These are phyloP conservation scores for Nephila pilipes DNA, from an alignment of 1,140 invertebrate species.

Conservation along the genomic window DNA sequence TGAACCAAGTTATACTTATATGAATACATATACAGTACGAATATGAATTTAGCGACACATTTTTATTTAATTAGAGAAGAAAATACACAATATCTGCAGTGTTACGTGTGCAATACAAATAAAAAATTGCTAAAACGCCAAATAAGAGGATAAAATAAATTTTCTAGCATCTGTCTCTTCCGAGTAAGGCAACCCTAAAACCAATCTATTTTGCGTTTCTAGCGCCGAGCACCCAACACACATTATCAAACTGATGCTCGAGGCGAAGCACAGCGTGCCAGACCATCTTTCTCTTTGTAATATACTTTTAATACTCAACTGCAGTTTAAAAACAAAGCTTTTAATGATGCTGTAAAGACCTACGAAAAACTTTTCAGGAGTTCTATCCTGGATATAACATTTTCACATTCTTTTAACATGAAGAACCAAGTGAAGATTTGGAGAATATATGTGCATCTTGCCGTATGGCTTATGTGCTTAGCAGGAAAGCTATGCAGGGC, in stretches of 20 bases:
- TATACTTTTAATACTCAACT: background rate
- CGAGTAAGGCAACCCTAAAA: slow-evolving; percentile 22
- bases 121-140: too few species aligned
- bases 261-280: background rate
- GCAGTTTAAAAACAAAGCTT: background rate
- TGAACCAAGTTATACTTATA: too few species aligned
- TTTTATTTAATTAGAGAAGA: too few species aligned
- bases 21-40: too few species aligned
- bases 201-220: slow-evolving; percentile 52
- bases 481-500: slow-evolving; percentile 50
- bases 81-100: too few species aligned
- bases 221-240: slow-evolving; percentile 10
- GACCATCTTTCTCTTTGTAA: background rate
- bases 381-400: background rate
- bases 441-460: slow-evolving; percentile 14
- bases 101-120: too few species aligned
- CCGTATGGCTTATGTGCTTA: slow-evolving; percentile 57
- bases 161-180: background rate
- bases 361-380: background rate
- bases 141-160: background rate
- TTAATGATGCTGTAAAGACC: background rate
- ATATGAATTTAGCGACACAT: too few species aligned
- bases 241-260: slow-evolving; percentile 17
- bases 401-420: background rate
- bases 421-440: background rate